Conservation (phyloP, 2,888 invertebrate species). For the Hyles lineata region DNA sequence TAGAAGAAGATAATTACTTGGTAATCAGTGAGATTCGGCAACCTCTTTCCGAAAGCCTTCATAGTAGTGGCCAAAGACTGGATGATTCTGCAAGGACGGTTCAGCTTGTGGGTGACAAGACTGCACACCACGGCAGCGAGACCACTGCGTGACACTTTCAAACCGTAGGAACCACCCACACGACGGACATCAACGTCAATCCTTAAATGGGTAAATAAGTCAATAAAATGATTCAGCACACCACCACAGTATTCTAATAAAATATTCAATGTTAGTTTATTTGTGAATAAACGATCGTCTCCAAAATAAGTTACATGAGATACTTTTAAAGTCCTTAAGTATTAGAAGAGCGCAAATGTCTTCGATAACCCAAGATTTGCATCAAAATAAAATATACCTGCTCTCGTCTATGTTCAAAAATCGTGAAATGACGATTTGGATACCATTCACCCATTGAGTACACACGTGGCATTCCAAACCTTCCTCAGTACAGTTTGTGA, state of each 20-base stretch:
- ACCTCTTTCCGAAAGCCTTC: constrained; percentile 83
- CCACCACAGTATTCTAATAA: too few relatives aligned
- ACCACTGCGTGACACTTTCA: constrained; percentile 86
- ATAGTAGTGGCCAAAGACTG: constrained; percentile 87
- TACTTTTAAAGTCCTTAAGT: too few relatives aligned
- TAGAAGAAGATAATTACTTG: constrained; percentile 58
- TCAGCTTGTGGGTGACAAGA: constrained; percentile 84
- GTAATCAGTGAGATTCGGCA: constrained; percentile 74
- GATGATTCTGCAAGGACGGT: constrained; percentile 87
- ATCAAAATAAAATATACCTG: constrained; percentile 66
- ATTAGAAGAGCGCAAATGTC: too few relatives aligned
- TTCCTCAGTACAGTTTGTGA: constrained; percentile 88
- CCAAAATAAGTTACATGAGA: too few relatives aligned
- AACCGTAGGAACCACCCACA: constrained; percentile 85
- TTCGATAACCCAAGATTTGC: too few relatives aligned
- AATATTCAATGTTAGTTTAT: too few relatives aligned
- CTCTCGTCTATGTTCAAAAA: constrained; percentile 83
- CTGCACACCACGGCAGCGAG: constrained; percentile 86
- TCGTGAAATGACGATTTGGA: constrained; percentile 82
- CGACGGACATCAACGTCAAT: constrained; percentile 85
- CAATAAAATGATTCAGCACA: neutral
- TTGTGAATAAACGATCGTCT: too few relatives aligned
- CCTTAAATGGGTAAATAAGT: constrained; percentile 60
- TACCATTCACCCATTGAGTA: constrained; percentile 85
- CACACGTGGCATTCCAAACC: constrained; percentile 86